Evolutionary conservation across 2,888 invertebrate species (phyloP), one percentile per base, ranked within the genome.

Genomic region (Apotomis capreana): DNA sequence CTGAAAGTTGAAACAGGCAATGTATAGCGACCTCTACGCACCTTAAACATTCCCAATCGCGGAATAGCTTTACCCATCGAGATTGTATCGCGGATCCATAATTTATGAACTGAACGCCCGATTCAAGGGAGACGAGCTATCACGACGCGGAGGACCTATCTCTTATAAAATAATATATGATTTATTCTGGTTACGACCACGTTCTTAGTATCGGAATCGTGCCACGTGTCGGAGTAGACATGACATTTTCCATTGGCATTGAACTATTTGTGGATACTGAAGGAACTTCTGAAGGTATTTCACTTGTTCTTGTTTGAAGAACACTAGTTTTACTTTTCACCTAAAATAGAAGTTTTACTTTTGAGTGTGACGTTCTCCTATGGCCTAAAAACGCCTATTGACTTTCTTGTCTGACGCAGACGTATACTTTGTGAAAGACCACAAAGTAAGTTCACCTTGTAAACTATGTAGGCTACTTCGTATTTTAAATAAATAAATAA

Each of bases 81-180:
- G 64, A 70, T 70, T 70, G 64, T 65, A 70, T 70, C 70, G 59
- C 12, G 59, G 46, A 70, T 70, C 59, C 70, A 70, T 70, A 70
- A 70, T 65, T 64, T 70, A 70, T 60, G 70, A 70, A 65, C 64
- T 60, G 68, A 59, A 52, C 57, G n/a, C 59, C 15, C 12, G 37
- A 59, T 68, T 51, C 51, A 36, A 49, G 58, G 58, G 58, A 51
- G 60, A 60, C 36, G 9, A 55, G 15, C 52, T 52, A 54, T 63
- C 40, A 12, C 52, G 13, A 44, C 54, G 40, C 15, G 13, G 3
- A 40, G 40, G 15, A 12, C 12, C 8, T 64, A 54, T 55, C 6
- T 55, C 40, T 64, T 55, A 26, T 55, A 12, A 52, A 49, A 46
- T 59, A 40, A 60, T 44, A 13, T 46, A 26, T 26, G 26, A 57